Percentiles rank a stretch among this genome's conserved stretches.
phyloP scores from a whole-genome alignment of 2,113 vertebrate species.

The Hymenochirus boettgeri region DNA sequence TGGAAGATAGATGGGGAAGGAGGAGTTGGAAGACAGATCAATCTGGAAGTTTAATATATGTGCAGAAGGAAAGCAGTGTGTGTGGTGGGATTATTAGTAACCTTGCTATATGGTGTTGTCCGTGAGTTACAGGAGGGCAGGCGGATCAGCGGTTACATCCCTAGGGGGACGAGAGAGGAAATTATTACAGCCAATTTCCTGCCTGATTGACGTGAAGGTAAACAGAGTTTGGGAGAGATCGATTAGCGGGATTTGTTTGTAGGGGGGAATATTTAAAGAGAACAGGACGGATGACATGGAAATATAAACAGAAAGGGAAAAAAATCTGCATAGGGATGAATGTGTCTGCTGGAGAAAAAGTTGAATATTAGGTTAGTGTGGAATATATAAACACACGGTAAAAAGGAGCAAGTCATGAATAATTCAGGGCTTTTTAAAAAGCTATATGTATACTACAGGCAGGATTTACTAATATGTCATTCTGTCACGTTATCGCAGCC shows the following conservation, averaged over 20 bases:
- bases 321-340: slow-evolving; percentile 21
- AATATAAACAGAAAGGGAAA: slow-evolving; percentile 6
- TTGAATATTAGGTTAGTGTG: no score
- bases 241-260: slow-evolving; percentile 35
- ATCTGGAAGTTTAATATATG: slow-evolving; percentile 42
- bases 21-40: slow-evolving; percentile 34
- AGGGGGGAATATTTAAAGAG: slow-evolving; percentile 1
- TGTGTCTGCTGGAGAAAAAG: no score
- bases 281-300: background rate
- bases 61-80: slow-evolving; percentile 36
- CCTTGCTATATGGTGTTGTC: slow-evolving; percentile 34
- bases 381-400: no score
- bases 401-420: no score
- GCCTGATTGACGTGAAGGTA: slow-evolving; percentile 37
- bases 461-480: no score
- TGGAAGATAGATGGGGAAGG: slow-evolving; percentile 23
- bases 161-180: slow-evolving; percentile 33
- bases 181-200: slow-evolving; percentile 37
- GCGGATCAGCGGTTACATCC: slow-evolving; percentile 27
- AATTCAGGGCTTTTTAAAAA: no score
- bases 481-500: no score
- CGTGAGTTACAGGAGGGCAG: slow-evolving; percentile 36
- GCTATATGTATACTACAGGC: no score
- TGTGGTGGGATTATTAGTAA: slow-evolving; percentile 38
- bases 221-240: slow-evolving; percentile 27